These are phyloP conservation scores for Stenodema calcarata DNA, from an alignment of 2,888 invertebrate genomes.

Conservation along the genomic window DNA sequence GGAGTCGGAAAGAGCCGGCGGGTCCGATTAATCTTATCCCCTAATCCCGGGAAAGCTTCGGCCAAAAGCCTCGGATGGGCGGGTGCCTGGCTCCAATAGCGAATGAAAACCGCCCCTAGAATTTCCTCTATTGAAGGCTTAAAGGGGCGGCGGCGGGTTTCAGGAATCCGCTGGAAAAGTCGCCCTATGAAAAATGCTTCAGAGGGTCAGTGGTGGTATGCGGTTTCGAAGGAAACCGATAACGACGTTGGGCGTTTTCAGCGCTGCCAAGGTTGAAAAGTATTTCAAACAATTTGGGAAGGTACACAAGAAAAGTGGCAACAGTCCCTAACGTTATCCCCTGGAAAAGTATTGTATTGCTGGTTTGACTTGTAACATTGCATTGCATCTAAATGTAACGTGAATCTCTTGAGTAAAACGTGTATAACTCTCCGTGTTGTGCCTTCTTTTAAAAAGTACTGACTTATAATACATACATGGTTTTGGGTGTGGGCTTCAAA, in stretches of 20 bases:
- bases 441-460: too few species aligned
- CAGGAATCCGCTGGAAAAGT: background rate
- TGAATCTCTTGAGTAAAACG: too few species aligned
- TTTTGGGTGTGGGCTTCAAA: too few species aligned
- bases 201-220: background rate
- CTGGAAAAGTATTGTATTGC: too few species aligned
- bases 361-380: too few species aligned
- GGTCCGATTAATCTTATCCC: background rate
- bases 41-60: background rate
- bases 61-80: background rate
- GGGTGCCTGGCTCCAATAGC: background rate
- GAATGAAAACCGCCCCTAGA: background rate
- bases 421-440: too few species aligned
- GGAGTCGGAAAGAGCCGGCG: background rate
- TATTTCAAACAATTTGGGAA: background rate
- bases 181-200: background rate
- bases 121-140: background rate
- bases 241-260: background rate
- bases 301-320: background rate
- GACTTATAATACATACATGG: too few species aligned
- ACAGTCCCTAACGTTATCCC: too few species aligned
- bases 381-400: too few species aligned
- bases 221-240: background rate
- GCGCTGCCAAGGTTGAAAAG: background rate
- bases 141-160: background rate